Evolutionary conservation across 2,888 invertebrate species (phyloP).

Genomic region (Caenorhabditis angaria): DNA sequence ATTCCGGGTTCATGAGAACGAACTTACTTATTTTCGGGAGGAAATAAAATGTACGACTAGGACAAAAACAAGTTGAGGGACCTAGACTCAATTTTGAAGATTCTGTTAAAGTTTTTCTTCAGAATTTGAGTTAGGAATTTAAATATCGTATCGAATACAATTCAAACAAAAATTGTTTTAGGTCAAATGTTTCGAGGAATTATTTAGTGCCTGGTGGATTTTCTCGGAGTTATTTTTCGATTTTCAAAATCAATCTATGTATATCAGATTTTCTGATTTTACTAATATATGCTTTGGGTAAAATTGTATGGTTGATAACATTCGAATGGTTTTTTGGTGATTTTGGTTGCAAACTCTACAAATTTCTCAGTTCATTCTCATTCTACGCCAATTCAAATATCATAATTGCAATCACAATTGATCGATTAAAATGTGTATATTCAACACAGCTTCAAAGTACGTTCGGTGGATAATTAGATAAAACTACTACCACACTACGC

Average conservation of each 20-base stretch:
- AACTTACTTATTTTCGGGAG: too few relatives aligned
- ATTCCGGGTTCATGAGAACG: too few relatives aligned
- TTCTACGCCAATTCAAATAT: slow-evolving; percentile 67
- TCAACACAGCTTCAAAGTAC: slow-evolving; percentile 63
- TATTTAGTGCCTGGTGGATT: background rate
- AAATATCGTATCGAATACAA: background rate
- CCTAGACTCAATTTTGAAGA: too few relatives aligned
- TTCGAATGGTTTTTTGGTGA: slow-evolving; percentile 62
- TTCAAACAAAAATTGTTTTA: background rate
- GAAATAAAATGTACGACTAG: too few relatives aligned
- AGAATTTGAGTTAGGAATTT: background rate
- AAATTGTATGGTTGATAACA: slow-evolving; percentile 61
- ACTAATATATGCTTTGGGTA: slow-evolving; percentile 60
- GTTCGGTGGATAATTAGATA: background rate
- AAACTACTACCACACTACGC: too few relatives aligned
- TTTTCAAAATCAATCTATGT: slow-evolving; percentile 61
- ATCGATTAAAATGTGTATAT: slow-evolving; percentile 62
- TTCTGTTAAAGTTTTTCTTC: too few relatives aligned
- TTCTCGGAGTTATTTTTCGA: slow-evolving; percentile 39
- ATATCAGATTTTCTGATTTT: slow-evolving; percentile 65
- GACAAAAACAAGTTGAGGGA: too few relatives aligned
- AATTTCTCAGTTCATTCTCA: slow-evolving; percentile 62
- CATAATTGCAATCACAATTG: slow-evolving; percentile 63
- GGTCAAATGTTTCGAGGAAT: background rate
- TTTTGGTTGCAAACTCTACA: slow-evolving; percentile 53